Percentiles rank a stretch among this genome's conserved stretches.
These are phyloP conservation scores for Agapetus fuscipes DNA, from an alignment of 2,888 invertebrate genomes.

Conservation along the genomic window DNA sequence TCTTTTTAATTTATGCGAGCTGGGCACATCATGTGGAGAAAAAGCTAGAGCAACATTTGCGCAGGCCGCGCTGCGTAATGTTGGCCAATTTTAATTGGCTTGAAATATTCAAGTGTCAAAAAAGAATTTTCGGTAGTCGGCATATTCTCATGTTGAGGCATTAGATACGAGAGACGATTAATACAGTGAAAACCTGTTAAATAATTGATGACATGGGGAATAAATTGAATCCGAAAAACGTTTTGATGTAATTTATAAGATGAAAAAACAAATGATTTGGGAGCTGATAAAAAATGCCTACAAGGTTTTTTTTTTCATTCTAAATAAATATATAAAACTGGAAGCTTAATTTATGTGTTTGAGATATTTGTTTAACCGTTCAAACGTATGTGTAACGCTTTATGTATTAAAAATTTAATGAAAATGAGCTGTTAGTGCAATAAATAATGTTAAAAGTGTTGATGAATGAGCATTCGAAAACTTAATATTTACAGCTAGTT, in stretches of 20 bases:
- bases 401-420: not conserved
- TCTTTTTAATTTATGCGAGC: too few species aligned
- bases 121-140: not conserved
- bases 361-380: not conserved
- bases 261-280: not conserved
- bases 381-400: not conserved
- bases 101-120: not conserved
- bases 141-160: not conserved
- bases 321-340: not conserved
- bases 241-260: not conserved
- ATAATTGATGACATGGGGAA: not conserved
- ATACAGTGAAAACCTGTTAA: not conserved
- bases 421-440: not conserved
- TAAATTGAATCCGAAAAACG: not conserved
- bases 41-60: too few species aligned
- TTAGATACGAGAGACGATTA: not conserved
- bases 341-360: not conserved
- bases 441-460: not conserved
- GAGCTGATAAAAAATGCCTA: not conserved
- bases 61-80: too few species aligned
- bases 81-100: not conserved
- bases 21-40: too few species aligned
- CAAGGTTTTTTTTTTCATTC: not conserved
- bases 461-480: not conserved
- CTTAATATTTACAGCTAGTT: too few species aligned